phyloP scores from a whole-genome alignment of 2,797 vertebrate species.

The Lagorchestes hirsutus region DNA sequence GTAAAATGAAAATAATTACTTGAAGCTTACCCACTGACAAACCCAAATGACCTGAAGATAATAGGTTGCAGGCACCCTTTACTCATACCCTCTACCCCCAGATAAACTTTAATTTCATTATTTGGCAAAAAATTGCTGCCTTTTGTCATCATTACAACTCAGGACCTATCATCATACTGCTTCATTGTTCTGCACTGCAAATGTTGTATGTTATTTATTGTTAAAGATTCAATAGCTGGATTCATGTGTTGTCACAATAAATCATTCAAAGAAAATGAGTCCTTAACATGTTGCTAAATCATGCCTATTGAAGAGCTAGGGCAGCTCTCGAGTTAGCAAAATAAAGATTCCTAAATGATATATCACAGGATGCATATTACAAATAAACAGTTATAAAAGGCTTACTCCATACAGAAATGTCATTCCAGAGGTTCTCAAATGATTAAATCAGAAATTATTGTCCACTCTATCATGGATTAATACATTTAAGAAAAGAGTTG shows the following conservation, averaged over 20 bases:
- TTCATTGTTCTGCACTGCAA: constrained; percentile 70
- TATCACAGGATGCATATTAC: constrained; percentile 50
- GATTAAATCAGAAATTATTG: constrained; percentile 28
- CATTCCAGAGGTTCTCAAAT: constrained; percentile 34
- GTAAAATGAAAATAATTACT: constrained; percentile 52
- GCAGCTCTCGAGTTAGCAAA: neutral
- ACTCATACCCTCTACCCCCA: neutral
- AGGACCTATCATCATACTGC: constrained; percentile 65
- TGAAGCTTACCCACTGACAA: constrained; percentile 41
- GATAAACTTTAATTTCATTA: constrained; percentile 73
- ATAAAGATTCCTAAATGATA: constrained; percentile 51
- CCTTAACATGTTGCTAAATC: constrained; percentile 58
- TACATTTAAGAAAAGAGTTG: constrained; percentile 5
- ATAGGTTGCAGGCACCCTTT: constrained; percentile 60
- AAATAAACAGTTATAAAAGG: constrained; percentile 52
- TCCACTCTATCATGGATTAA: constrained; percentile 17
- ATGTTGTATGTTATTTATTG: constrained; percentile 69
- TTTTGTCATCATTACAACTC: constrained; percentile 74
- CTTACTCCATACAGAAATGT: neutral
- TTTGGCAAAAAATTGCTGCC: constrained; percentile 69
- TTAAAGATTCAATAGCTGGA: constrained; percentile 73
- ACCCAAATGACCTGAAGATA: constrained; percentile 63
- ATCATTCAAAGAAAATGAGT: constrained; percentile 73
- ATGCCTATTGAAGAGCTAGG: constrained; percentile 62
- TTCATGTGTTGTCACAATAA: constrained; percentile 71